A percentile compares a stretch with the other conserved stretches of the same genome.
Conservation (phyloP, 2,888 invertebrate species). For the Clostera curtula region DNA sequence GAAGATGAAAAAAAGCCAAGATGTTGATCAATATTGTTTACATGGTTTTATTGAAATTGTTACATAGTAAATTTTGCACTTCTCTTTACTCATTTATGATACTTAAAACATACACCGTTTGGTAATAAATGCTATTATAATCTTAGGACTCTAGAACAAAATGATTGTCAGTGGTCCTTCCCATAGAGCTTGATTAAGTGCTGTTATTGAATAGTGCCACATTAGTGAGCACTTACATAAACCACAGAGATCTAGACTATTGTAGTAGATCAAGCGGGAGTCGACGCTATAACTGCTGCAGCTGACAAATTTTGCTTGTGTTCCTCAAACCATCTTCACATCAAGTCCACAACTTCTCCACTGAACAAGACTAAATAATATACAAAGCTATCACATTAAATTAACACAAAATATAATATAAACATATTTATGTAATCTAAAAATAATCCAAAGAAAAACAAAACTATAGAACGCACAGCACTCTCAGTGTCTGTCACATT, state of each 20-base stretch:
- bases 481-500: slow-evolving; percentile 62
- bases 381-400: slow-evolving; percentile 74
- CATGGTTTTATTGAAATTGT: slow-evolving; percentile 71
- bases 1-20: slow-evolving; percentile 38
- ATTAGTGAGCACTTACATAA: too few relatives aligned
- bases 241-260: too few relatives aligned
- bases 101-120: slow-evolving; percentile 71
- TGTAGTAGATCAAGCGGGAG: too few relatives aligned
- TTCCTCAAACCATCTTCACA: slow-evolving; percentile 26
- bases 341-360: slow-evolving; percentile 40
- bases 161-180: slow-evolving; percentile 56
- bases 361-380: slow-evolving; percentile 57
- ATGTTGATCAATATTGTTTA: slow-evolving; percentile 62
- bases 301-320: too few relatives aligned
- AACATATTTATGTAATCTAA: slow-evolving; percentile 67
- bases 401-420: slow-evolving; percentile 72
- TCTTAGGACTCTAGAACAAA: slow-evolving; percentile 45
- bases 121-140: slow-evolving; percentile 74
- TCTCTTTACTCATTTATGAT: slow-evolving; percentile 59
- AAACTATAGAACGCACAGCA: slow-evolving; percentile 61
- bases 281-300: too few relatives aligned
- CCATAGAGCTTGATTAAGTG: slow-evolving; percentile 52
- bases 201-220: too few relatives aligned
- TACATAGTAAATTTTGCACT: slow-evolving; percentile 74
- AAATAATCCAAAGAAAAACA: slow-evolving; percentile 62